Evolutionary conservation across 2,888 invertebrate species (phyloP).

Genomic region (Adelphocoris suturalis): DNA sequence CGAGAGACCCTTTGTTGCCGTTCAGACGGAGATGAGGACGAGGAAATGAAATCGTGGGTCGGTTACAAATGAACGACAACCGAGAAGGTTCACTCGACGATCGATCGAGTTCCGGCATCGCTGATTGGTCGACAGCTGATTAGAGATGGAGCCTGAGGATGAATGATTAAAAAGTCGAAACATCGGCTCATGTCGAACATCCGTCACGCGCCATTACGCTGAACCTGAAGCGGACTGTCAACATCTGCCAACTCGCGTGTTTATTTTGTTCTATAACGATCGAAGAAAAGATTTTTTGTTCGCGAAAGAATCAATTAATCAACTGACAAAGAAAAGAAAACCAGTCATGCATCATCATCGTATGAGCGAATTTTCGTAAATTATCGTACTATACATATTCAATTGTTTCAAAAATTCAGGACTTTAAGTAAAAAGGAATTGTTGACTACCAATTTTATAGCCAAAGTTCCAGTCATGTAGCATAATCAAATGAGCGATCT

Average conservation of each 20-base stretch:
- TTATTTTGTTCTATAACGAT: neutral
- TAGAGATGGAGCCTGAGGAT: conserved; percentile 8
- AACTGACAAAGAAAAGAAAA: neutral
- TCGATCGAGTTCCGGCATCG: conserved; percentile 1
- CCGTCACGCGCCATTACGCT: conserved; percentile 32
- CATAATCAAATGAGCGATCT: no score
- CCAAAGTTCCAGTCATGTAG: no score
- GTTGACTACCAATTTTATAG: no score
- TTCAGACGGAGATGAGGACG: neutral
- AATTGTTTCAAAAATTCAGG: no score
- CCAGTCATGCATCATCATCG: no score
- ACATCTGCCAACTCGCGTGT: neutral
- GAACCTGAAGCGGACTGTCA: neutral
- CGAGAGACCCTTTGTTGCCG: neutral
- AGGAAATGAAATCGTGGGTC: conserved; percentile 29
- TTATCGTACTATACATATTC: no score
- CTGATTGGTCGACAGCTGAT: neutral
- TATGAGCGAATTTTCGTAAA: no score
- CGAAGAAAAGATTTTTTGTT: neutral
- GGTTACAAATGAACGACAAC: conserved; percentile 26
- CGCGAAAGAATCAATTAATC: conserved; percentile 19
- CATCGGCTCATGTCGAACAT: conserved; percentile 12
- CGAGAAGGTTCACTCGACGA: neutral
- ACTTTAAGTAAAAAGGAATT: no score
- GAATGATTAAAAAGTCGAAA: conserved; percentile 37